Conservation (phyloP, 92 coral and sea anemone genomes). For the Actinernus sp. region DNA sequence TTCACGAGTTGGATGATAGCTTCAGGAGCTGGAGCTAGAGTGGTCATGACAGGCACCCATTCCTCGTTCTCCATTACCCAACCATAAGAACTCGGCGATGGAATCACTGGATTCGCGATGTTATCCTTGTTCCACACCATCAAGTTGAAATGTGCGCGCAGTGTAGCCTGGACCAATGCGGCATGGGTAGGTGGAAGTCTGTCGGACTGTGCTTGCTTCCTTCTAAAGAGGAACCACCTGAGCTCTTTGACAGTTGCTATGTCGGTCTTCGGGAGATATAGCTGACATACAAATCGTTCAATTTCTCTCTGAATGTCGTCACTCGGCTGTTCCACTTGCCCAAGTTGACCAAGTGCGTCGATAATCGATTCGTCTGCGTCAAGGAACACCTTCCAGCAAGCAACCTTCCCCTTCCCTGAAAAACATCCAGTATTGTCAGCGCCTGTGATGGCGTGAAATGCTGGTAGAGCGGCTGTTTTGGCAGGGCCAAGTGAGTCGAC, state of each 20-base stretch:
- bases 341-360: constrained; percentile 14
- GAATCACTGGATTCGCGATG: constrained; percentile 37
- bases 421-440: constrained; percentile 7
- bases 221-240: constrained; percentile 37
- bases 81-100: constrained; percentile 34
- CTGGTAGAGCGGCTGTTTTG: constrained; percentile 25
- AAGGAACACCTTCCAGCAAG: constrained; percentile 18
- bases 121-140: constrained; percentile 47
- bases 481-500: constrained; percentile 27
- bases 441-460: constrained; percentile 33
- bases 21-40: constrained; percentile 27
- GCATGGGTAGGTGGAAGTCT: constrained; percentile 35
- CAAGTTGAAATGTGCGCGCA: constrained; percentile 31
- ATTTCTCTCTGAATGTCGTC: background rate
- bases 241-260: constrained; percentile 11
- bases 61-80: constrained; percentile 40
- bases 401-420: constrained; percentile 6
- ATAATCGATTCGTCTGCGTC: constrained; percentile 12
- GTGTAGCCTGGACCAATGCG: constrained; percentile 24
- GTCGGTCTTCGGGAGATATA: constrained; percentile 6
- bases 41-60: constrained; percentile 45
- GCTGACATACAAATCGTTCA: constrained; percentile 49
- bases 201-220: constrained; percentile 41
- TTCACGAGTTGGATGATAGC: constrained; percentile 57
- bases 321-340: constrained; percentile 7